Evolutionary conservation across 2,888 invertebrate species (phyloP).

Genomic region (Lepidochrysops patricia): DNA sequence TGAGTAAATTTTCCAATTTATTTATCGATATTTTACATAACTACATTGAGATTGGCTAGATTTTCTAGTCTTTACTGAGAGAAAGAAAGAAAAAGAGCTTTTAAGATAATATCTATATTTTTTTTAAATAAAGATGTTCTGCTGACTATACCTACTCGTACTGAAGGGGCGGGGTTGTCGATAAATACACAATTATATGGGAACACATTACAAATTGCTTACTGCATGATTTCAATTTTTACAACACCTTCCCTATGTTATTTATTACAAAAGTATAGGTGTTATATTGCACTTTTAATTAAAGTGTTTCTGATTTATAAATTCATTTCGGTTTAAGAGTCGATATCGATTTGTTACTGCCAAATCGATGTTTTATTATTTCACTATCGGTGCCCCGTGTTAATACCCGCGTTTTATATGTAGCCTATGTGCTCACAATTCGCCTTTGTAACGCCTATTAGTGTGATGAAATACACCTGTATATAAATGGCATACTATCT

Average conservation of each 20-base stretch:
- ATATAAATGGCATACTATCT: too few species aligned
- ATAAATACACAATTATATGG: conserved; percentile 19
- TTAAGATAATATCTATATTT: too few species aligned
- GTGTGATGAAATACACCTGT: too few species aligned
- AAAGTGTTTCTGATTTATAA: not conserved
- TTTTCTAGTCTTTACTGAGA: too few species aligned
- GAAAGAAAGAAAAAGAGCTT: too few species aligned
- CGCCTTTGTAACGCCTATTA: too few species aligned
- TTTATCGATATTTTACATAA: too few species aligned
- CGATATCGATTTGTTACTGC: not conserved
- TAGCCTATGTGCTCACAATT: too few species aligned
- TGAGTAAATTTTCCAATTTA: too few species aligned
- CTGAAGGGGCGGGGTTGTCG: conserved; percentile 18
- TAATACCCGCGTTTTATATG: too few species aligned
- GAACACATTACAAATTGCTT: conserved; percentile 12
- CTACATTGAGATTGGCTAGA: too few species aligned
- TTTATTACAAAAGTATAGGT: conserved; percentile 1
- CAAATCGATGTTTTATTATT: not conserved
- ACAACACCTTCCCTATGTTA: conserved; percentile 9
- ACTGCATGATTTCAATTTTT: conserved; percentile 14
- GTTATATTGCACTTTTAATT: conserved; percentile 1
- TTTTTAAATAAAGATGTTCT: not conserved
- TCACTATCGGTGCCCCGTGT: too few species aligned
- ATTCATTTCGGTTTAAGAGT: not conserved
- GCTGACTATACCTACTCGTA: not conserved